A percentile compares a stretch with the other conserved stretches of the same genome.
These are phyloP conservation scores for Channa argus DNA, from an alignment of 2,113 vertebrate species.

Conservation along the genomic window DNA sequence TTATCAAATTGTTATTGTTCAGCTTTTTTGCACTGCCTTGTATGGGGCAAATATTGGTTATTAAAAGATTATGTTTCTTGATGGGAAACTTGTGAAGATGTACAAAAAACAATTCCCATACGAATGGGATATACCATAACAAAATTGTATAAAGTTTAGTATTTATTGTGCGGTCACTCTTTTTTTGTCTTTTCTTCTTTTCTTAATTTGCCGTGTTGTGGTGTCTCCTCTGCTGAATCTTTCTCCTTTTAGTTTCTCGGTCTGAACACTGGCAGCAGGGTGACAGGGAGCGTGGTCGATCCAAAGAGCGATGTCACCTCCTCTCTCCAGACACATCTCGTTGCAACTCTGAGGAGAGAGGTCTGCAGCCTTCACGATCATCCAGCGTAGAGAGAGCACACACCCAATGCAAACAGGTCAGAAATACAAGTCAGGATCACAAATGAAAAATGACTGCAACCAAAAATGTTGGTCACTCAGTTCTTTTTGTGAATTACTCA, in stretches of 20 bases:
- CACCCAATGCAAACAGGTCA: conserved; percentile 87
- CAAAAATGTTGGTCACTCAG: not conserved
- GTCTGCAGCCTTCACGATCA: conserved; percentile 88
- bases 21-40: too few species aligned
- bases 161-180: too few species aligned
- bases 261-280: conserved; percentile 89
- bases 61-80: too few species aligned
- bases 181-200: not conserved
- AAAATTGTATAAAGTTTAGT: too few species aligned
- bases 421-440: not conserved
- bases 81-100: too few species aligned
- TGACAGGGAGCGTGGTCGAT: conserved; percentile 90
- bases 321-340: conserved; percentile 92
- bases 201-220: not conserved
- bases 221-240: not conserved
- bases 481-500: too few species aligned
- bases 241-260: conserved; percentile 85
- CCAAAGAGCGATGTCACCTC: conserved; percentile 94
- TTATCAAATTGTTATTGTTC: too few species aligned
- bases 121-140: too few species aligned
- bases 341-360: conserved; percentile 93
- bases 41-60: too few species aligned
- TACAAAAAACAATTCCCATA: too few species aligned
- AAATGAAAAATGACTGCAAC: not conserved
- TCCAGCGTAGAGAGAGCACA: conserved; percentile 89